Percentiles rank a stretch among this genome's conserved stretches.
These are phyloP conservation scores for Andinoacara biseriatus DNA, from an alignment of 2,113 vertebrate species.

Conservation along the genomic window DNA sequence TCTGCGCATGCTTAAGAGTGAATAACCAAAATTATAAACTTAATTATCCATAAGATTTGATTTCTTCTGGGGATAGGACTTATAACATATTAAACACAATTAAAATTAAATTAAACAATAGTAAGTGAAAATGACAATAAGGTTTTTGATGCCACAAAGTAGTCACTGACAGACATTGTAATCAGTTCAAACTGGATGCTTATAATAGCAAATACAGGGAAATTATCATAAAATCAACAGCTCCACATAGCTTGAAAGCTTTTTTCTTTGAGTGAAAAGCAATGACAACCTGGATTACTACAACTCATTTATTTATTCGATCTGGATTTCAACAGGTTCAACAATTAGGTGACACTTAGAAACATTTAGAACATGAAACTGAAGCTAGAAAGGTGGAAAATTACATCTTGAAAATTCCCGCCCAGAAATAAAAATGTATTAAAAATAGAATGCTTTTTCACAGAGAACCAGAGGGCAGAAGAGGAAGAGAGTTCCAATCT, in stretches of 20 bases:
- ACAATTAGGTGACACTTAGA: too few relatives aligned
- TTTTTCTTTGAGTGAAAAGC: not conserved
- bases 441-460: slow-evolving; percentile 35
- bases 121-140: too few relatives aligned
- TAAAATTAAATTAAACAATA: too few relatives aligned
- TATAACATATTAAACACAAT: too few relatives aligned
- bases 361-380: not conserved
- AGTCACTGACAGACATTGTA: too few relatives aligned
- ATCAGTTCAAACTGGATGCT: too few relatives aligned
- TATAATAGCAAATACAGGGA: not conserved
- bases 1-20: too few relatives aligned
- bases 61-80: too few relatives aligned
- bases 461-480: slow-evolving; percentile 98
- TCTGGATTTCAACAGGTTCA: not conserved
- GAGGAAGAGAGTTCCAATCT: slow-evolving; percentile 87
- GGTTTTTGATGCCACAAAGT: too few relatives aligned
- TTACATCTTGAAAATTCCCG: not conserved
- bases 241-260: not conserved
- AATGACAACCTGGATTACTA: not conserved
- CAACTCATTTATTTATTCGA: not conserved
- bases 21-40: too few relatives aligned
- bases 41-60: too few relatives aligned
- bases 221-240: not conserved
- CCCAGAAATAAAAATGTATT: not conserved
- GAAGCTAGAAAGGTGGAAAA: not conserved